These are phyloP conservation scores for Dendrolimus punctatus DNA, from an alignment of 1,140 invertebrate genomes.

Conservation along the genomic window DNA sequence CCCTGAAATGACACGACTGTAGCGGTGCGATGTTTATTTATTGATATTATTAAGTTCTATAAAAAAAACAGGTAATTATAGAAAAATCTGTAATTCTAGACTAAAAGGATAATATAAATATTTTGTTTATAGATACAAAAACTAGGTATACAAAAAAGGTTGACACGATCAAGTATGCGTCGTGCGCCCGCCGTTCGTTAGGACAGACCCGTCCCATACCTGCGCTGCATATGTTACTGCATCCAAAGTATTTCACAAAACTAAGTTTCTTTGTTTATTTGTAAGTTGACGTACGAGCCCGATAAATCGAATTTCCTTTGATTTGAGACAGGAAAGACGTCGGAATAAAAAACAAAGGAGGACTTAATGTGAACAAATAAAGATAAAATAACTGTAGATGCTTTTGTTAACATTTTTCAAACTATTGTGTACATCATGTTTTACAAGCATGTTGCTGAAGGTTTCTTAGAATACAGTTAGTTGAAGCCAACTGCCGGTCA, in stretches of 20 bases:
- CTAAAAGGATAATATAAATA: too few relatives aligned
- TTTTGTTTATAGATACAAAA: too few relatives aligned
- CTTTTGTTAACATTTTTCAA: conserved; percentile 2
- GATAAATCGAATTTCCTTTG: conserved; percentile 64
- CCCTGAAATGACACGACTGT: too few relatives aligned
- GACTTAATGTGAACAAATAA: conserved; percentile 13
- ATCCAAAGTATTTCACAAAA: conserved; percentile 41
- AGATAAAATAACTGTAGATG: not conserved
- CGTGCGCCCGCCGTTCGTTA: conserved; percentile 54
- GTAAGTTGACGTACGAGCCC: conserved; percentile 50
- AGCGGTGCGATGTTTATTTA: too few relatives aligned
- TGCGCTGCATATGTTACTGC: conserved; percentile 63
- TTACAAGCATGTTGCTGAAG: too few relatives aligned
- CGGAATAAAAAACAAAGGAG: conserved; percentile 40
- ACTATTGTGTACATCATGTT: too few relatives aligned
- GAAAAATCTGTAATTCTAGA: too few relatives aligned
- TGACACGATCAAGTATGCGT: conserved; percentile 54
- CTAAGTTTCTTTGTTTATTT: conserved; percentile 66
- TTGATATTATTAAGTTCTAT: too few relatives aligned
- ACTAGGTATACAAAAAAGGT: not conserved
- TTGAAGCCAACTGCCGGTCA: conserved; percentile 1
- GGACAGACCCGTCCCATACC: conserved; percentile 42
- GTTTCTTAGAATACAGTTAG: too few relatives aligned
- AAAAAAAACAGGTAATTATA: too few relatives aligned
- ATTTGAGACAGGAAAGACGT: conserved; percentile 36